Conservation (phyloP, 2,113 vertebrate species). For the Gulo gulo region DNA sequence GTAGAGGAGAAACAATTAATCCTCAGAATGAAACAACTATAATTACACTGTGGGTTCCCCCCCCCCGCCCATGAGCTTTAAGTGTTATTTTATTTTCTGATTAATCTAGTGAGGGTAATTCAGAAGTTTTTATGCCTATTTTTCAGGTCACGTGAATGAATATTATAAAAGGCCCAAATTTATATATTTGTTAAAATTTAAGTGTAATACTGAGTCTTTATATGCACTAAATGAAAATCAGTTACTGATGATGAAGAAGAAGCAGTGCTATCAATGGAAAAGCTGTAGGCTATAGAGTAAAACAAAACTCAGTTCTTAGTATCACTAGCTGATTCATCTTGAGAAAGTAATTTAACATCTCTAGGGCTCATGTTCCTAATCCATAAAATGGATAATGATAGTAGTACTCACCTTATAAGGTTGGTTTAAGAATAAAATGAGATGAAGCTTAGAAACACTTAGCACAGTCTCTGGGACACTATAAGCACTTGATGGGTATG, state of each 20-base stretch:
- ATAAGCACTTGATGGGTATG: neutral
- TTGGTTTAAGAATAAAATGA: neutral
- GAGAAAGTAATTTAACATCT: neutral
- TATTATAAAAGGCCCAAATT: neutral
- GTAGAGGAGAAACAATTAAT: conserved; percentile 53
- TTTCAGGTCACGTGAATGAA: neutral
- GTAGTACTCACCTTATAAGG: neutral
- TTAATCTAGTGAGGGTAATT: neutral
- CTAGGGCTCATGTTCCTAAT: neutral
- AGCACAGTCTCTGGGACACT: neutral
- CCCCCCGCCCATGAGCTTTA: neutral
- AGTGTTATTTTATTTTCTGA: conserved; percentile 33
- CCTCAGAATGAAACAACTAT: neutral
- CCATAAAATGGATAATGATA: neutral
- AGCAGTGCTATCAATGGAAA: neutral
- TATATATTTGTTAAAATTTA: neutral
- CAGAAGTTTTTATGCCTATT: neutral
- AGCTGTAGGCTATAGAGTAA: neutral
- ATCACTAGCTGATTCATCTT: neutral
- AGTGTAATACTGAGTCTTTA: neutral
- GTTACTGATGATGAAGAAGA: neutral
- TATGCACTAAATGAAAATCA: neutral
- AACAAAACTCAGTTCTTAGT: neutral
- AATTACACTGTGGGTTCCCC: neutral
- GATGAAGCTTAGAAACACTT: neutral